Conservation (phyloP, 35 echinoderm and acorn worm genomes). For the Nesometra sesokonis region DNA sequence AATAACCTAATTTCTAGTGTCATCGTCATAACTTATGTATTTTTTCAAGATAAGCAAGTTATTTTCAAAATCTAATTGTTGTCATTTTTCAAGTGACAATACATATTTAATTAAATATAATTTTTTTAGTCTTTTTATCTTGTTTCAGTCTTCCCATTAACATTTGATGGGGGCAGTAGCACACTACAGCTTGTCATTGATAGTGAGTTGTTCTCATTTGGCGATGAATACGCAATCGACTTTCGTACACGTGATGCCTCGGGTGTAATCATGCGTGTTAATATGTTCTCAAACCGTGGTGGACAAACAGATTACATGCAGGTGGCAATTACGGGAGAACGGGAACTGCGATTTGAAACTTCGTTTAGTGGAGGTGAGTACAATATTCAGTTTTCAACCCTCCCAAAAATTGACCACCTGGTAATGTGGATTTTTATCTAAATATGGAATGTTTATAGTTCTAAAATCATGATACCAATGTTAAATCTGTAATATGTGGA, state of each 20-base stretch:
- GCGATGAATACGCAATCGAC: constrained; percentile 56
- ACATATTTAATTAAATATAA: too few relatives aligned
- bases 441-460: too few relatives aligned
- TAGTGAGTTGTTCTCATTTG: constrained; percentile 52
- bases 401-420: too few relatives aligned
- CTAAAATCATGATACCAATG: too few relatives aligned
- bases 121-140: neutral
- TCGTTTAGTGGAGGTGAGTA: constrained; percentile 51
- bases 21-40: too few relatives aligned
- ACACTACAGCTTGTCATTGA: constrained; percentile 49
- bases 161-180: constrained; percentile 62
- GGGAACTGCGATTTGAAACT: constrained; percentile 42
- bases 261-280: constrained; percentile 60
- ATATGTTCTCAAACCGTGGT: constrained; percentile 36
- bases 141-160: constrained; percentile 49
- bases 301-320: constrained; percentile 45
- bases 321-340: constrained; percentile 8
- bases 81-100: too few relatives aligned
- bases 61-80: too few relatives aligned
- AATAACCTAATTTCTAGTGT: too few relatives aligned
- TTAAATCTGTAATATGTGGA: too few relatives aligned
- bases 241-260: constrained; percentile 71
- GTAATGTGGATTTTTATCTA: too few relatives aligned
- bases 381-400: too few relatives aligned
- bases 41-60: too few relatives aligned